Evolutionary conservation across 1,140 invertebrate species (phyloP), one percentile per base, ranked within the genome.

Genomic region (Nilaparvata lugens): DNA sequence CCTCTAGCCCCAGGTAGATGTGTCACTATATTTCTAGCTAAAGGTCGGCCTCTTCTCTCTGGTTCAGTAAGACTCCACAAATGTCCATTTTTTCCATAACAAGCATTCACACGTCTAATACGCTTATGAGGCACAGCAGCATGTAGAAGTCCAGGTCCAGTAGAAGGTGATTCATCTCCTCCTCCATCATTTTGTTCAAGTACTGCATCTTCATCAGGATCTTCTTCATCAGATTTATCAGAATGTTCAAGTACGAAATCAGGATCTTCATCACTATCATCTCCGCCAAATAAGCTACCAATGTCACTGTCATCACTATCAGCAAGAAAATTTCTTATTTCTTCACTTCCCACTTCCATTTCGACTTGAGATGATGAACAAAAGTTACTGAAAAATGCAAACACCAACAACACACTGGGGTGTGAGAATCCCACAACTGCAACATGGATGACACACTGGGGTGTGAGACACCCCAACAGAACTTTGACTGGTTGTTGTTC

Each of bases 11-110:
- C 56, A 24, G 58, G 61, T 23, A 16, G n/a, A 40, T 28, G 35
- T 48, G 42, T 52, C 21, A 62, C 35, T 35, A 59, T 52, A 54
- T 60, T 60, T 43, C 25, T n/a, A 51, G 28, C 24, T 28, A 16
- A n/a, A 28, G 42, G 24, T 23, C 57, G 13, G 16, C 7, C 16
- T 18, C 21, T 24, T 14, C 42, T 11, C 9, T 16, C 9, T 14
- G n/a, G 24, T 16, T 43, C 43, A 18, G 16, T 59, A 24, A n/a
- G 3, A 35, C 21, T 28, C 57, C 43, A 59, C 23, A n/a, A 18
- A 42, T 58, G 45, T 18, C 43, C 43, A 59, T 59, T 52, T 51
- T 28, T 59, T 16, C 57, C 57, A n/a, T 42, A 35, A 35, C 31
- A 35, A 35, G 31, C 31, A 35, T 9, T 35, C 31, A 35, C 31